Base-by-base conservation (phyloP, 2,888 invertebrate genomes). In the Odontothrips loti region DNA sequence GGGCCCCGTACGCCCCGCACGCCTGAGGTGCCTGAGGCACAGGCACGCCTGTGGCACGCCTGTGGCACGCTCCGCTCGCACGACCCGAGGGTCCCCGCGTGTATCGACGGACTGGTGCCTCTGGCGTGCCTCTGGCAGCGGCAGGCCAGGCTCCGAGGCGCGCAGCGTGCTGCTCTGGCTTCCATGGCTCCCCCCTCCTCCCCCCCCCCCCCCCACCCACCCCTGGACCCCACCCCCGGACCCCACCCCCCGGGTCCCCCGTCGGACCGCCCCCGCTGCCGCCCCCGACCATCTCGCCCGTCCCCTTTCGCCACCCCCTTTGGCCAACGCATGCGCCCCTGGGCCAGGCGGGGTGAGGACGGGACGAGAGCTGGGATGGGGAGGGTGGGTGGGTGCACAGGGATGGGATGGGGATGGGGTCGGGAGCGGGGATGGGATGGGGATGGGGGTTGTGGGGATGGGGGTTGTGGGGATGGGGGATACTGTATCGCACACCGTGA, bases 141-240 rank as follows among this genome's bases (percentile, higher is more conserved):
- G 34, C 34, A 4, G 34, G 34, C 34, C 34, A 43, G 34, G 34
- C 58, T 58, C 58, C 51, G 6, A 12, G 51, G n/a, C 68, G n/a
- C 68, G 23, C 68, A 75, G 68, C 68, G 27, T 75, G 68, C 68
- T 23, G 68, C 68, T 75, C 68, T 27, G 68, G 34, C 34, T 43
- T 43, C 68, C 68, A 27, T 27, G 68, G 34, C 58, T 58, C 17
- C 27, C 68, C 23, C 58, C 68, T 2, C 68, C 68, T 15, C n/a
- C 63, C 17, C 17, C 63, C 63, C 63, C 63, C 63, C 9, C 2
- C 23, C 68, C 20, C 68, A 4, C 68, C 68, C 68, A n/a, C 63
- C 63, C n/a, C n/a, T n/a, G n/a, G n/a, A n/a, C n/a, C 68, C 68
- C 68, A 23, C 68, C 68, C 27, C 27, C 68, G 11, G 27, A 12